Conservation (phyloP, 2,888 invertebrate species). For the Andrena minutula region DNA sequence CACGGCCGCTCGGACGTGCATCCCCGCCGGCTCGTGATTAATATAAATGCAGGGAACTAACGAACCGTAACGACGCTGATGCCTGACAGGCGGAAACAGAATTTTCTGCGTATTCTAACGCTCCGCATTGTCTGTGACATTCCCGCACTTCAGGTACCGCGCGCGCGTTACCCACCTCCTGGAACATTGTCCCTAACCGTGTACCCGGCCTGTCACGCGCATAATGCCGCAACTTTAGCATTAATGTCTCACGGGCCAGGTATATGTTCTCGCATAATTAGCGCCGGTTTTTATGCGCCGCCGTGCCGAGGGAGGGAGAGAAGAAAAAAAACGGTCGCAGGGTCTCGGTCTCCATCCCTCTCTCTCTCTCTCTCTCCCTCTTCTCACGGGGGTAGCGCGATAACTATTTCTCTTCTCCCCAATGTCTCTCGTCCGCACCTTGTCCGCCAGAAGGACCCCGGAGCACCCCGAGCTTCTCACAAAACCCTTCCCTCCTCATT, state of each 20-base stretch:
- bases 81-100: slow-evolving; percentile 72
- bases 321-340: slow-evolving; percentile 47
- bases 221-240: slow-evolving; percentile 81
- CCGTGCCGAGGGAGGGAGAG: slow-evolving; percentile 29
- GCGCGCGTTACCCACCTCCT: slow-evolving; percentile 71
- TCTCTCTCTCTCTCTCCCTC: no score
- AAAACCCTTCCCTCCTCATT: slow-evolving; percentile 71
- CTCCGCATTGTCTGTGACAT: slow-evolving; percentile 67
- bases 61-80: slow-evolving; percentile 72
- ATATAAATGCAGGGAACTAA: slow-evolving; percentile 67
- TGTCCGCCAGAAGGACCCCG: slow-evolving; percentile 36
- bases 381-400: slow-evolving; percentile 49
- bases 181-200: slow-evolving; percentile 74
- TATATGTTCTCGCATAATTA: slow-evolving; percentile 82
- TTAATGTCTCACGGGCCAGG: slow-evolving; percentile 81
- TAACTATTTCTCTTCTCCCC: slow-evolving; percentile 61
- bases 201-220: slow-evolving; percentile 79
- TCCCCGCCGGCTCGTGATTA: slow-evolving; percentile 58
- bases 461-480: slow-evolving; percentile 68
- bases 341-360: slow-evolving; percentile 19
- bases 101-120: slow-evolving; percentile 71
- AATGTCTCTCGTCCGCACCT: slow-evolving; percentile 65
- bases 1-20: slow-evolving; percentile 34
- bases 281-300: slow-evolving; percentile 78
- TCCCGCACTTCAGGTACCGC: slow-evolving; percentile 66